Evolutionary conservation across 2,113 vertebrate genomes (phyloP).

Genomic region (Austrofundulus limnaeus): DNA sequence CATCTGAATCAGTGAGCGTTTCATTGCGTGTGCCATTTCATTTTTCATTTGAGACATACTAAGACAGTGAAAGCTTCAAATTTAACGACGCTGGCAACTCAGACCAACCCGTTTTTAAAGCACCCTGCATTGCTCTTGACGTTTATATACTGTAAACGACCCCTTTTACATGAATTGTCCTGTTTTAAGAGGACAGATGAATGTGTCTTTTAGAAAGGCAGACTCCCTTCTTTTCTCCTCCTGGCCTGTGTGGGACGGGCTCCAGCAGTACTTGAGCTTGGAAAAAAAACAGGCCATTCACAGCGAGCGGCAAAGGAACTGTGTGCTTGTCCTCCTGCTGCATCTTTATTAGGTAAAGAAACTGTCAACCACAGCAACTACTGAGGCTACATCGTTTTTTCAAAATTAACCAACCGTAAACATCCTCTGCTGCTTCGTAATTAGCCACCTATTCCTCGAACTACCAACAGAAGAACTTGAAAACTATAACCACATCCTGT

Average conservation of each 20-base stretch:
- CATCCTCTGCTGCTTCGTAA: constrained; percentile 36
- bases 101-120: too few species aligned
- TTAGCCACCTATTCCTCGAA: constrained; percentile 29
- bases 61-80: constrained; percentile 5
- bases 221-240: constrained; percentile 64
- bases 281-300: constrained; percentile 77
- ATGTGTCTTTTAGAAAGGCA: constrained; percentile 81
- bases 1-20: not conserved
- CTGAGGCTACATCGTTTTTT: constrained; percentile 45
- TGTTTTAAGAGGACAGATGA: constrained; percentile 74
- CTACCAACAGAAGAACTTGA: constrained; percentile 30
- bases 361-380: constrained; percentile 43
- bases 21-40: not conserved
- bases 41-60: constrained; percentile 7
- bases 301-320: constrained; percentile 44
- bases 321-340: constrained; percentile 59
- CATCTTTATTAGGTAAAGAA: constrained; percentile 57
- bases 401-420: constrained; percentile 7
- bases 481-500: constrained; percentile 31
- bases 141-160: constrained; percentile 62
- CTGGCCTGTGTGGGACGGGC: constrained; percentile 58
- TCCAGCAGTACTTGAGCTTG: constrained; percentile 72
- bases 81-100: not conserved
- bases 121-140: constrained; percentile 41
- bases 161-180: constrained; percentile 70